Base-by-base conservation (phyloP, 2,113 vertebrate species). In the Mobula hypostoma region DNA sequence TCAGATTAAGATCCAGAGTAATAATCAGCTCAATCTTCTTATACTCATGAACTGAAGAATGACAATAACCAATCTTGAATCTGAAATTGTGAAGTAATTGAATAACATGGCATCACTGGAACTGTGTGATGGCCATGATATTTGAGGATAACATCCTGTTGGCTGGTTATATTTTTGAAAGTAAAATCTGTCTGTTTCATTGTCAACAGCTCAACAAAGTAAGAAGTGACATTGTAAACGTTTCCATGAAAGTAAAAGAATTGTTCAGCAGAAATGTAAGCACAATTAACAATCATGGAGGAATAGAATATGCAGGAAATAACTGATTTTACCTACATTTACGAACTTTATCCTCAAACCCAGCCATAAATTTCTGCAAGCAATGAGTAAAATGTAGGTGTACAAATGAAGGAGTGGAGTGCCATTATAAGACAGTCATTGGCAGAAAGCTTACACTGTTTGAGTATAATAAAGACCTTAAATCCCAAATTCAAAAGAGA, bases 401-500 rank as follows among this genome's bases (percentile, higher is more conserved):
- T 66, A 68, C 61, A 68, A n/a, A 90, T 74, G 72, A 88, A 90
- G 48, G 61, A 14, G 40, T 14, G n/a, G n/a, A 79, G n/a, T 7
- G 63, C 85, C 14, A 90, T 32, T 66, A 36, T 58, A 66, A n/a
- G 32, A 15, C 5, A 90, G 27, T n/a, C 61, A 90, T 90, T 36
- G 58, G 56, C 58, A 63, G 83, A 88, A 88, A 61, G 83, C 15
- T 58, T 24, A 56, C 58, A 29, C 27, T 88, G 83, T 17, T 88
- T 63, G 58, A 88, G 24, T 61, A 27, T 56, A 88, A n/a, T 88
- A 90, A 90, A 87, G 5, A 61, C 83, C 24, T 56, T 61, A 61
- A 32, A 32, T 88, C 85, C 56, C 85, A 88, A 88, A 88, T 90
- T n/a, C 63, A 68, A 90, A 66, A 90, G 14, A 29, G 83, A 88